phyloP scores from a whole-genome alignment of 2,888 invertebrate genomes.

The Melangyna quadrimaculata region DNA sequence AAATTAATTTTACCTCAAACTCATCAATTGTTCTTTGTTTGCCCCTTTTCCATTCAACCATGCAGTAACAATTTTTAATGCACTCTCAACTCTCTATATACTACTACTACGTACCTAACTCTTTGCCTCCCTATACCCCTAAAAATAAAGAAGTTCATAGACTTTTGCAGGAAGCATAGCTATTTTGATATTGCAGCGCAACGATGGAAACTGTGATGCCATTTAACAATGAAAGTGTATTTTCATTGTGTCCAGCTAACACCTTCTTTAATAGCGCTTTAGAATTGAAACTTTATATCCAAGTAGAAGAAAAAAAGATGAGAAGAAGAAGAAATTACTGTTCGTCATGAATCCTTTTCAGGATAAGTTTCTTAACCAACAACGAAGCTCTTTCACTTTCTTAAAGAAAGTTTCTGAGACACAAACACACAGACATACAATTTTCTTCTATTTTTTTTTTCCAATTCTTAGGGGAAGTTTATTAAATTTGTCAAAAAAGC shows the following conservation, averaged over 20 bases:
- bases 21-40: conserved; percentile 22
- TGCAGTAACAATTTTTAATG: not conserved
- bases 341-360: conserved; percentile 29
- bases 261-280: not conserved
- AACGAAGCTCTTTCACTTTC: conserved; percentile 22
- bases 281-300: conserved; percentile 30
- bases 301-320: not conserved
- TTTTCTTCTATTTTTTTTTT: not conserved
- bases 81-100: not conserved
- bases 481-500: conserved; percentile 3
- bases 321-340: not conserved
- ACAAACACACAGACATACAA: not conserved
- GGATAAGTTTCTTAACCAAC: not conserved
- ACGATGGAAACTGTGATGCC: not conserved
- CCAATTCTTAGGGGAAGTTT: conserved; percentile 17
- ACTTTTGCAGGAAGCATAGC: not conserved
- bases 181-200: not conserved
- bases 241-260: conserved; percentile 17
- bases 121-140: not conserved
- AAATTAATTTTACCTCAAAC: conserved; percentile 21
- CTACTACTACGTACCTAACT: not conserved
- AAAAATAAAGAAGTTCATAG: not conserved
- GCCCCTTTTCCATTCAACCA: not conserved
- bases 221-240: conserved; percentile 10
- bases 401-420: not conserved